These are phyloP conservation scores for Colletes collaris DNA, from an alignment of 2,888 invertebrate species.

Conservation along the genomic window DNA sequence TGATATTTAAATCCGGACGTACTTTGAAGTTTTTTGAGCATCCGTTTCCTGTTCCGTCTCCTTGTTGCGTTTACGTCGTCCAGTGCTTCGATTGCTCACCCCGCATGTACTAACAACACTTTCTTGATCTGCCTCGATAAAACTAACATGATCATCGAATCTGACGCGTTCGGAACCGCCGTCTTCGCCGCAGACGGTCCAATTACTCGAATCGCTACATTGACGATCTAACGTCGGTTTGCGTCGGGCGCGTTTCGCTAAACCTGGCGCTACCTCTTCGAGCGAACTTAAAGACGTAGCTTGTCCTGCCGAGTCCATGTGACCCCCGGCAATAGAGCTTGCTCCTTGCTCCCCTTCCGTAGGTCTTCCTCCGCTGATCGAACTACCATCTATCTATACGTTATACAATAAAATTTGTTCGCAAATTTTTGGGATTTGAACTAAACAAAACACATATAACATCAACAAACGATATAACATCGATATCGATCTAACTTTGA, in stretches of 20 bases:
- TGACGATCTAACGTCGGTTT: constrained; percentile 80
- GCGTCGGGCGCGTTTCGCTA: constrained; percentile 81
- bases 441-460: too few relatives aligned
- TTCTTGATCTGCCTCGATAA: constrained; percentile 84
- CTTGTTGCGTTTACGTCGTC: constrained; percentile 70
- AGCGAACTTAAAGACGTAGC: constrained; percentile 83
- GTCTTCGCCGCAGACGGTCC: constrained; percentile 83
- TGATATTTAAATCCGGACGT: constrained; percentile 29
- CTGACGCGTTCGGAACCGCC: constrained; percentile 87
- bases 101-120: constrained; percentile 82
- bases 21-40: constrained; percentile 75
- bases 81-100: constrained; percentile 76
- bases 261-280: constrained; percentile 82
- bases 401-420: neutral
- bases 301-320: constrained; percentile 80
- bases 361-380: constrained; percentile 75
- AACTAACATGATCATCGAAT: constrained; percentile 87
- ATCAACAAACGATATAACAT: too few relatives aligned
- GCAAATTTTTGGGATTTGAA: too few relatives aligned
- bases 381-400: constrained; percentile 77
- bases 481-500: neutral
- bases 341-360: constrained; percentile 73
- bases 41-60: constrained; percentile 75
- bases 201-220: constrained; percentile 80
- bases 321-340: constrained; percentile 64